Evolutionary conservation across 2,797 vertebrate genomes (phyloP).

Genomic region (Pyrrhura leucotis): DNA sequence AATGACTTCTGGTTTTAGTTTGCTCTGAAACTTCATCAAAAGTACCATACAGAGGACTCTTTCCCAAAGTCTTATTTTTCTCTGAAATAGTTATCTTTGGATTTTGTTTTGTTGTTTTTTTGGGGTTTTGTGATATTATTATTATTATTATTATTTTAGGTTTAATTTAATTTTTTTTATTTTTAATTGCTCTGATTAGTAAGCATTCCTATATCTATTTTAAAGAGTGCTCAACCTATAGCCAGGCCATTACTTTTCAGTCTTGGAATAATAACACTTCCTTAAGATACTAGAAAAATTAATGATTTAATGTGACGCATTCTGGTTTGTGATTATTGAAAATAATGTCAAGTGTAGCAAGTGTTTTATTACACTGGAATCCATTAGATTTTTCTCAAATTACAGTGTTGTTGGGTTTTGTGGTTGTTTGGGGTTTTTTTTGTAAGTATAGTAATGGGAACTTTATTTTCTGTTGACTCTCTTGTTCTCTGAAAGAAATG

Average conservation of each 20-base stretch:
- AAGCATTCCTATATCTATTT: neutral
- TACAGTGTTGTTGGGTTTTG: neutral
- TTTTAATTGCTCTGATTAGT: neutral
- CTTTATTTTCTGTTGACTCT: neutral
- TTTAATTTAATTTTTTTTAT: neutral
- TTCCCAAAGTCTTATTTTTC: neutral
- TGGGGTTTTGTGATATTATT: neutral
- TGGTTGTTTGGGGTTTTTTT: neutral
- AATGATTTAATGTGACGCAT: neutral
- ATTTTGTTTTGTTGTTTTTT: too few species aligned
- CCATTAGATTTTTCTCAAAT: neutral
- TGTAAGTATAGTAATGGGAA: neutral
- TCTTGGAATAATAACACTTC: neutral
- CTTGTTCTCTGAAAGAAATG: neutral
- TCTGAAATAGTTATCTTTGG: neutral
- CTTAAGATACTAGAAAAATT: neutral
- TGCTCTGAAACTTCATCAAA: neutral
- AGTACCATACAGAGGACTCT: neutral
- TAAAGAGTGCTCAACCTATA: neutral
- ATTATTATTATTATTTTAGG: neutral
- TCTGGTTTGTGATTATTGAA: neutral
- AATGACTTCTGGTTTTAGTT: neutral
- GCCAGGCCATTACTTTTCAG: neutral
- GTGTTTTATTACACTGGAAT: neutral
- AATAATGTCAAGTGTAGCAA: neutral